Conservation (phyloP, 2,797 vertebrate genomes). For the Gadopsis marmoratus region DNA sequence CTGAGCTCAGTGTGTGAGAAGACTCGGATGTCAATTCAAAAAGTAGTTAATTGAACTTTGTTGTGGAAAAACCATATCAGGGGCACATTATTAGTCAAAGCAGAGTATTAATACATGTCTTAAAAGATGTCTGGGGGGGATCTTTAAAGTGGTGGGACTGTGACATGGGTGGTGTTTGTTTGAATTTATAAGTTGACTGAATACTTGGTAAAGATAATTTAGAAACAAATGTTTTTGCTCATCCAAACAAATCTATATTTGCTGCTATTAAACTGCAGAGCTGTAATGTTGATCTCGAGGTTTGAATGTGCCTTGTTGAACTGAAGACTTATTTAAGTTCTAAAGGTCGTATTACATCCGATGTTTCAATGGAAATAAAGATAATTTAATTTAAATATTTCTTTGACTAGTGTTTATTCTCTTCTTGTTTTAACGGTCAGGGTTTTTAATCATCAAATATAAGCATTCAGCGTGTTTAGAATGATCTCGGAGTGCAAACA, state of each 20-base stretch:
- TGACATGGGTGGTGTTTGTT: neutral
- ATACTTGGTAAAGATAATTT: neutral
- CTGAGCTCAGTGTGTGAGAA: neutral
- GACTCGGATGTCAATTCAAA: no score
- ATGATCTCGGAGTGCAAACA: neutral
- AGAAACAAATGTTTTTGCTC: neutral
- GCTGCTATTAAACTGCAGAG: conserved; percentile 6
- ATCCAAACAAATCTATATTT: neutral
- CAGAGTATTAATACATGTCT: neutral
- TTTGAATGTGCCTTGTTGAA: conserved; percentile 30
- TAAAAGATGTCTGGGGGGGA: neutral
- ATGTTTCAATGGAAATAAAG: conserved; percentile 42
- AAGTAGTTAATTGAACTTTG: no score
- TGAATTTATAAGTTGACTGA: neutral
- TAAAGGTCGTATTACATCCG: neutral
- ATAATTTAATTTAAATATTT: neutral
- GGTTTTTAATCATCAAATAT: neutral
- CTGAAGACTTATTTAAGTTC: conserved; percentile 8
- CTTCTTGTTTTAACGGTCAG: neutral
- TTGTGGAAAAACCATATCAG: no score
- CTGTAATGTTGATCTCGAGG: neutral
- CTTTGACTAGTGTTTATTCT: conserved; percentile 3
- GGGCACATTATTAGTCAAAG: no score
- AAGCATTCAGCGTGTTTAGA: neutral
- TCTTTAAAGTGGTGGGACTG: neutral